Evolutionary conservation across 2,113 vertebrate species (phyloP), one percentile per base, ranked within the genome.

Genomic region (Symphodus melops): DNA sequence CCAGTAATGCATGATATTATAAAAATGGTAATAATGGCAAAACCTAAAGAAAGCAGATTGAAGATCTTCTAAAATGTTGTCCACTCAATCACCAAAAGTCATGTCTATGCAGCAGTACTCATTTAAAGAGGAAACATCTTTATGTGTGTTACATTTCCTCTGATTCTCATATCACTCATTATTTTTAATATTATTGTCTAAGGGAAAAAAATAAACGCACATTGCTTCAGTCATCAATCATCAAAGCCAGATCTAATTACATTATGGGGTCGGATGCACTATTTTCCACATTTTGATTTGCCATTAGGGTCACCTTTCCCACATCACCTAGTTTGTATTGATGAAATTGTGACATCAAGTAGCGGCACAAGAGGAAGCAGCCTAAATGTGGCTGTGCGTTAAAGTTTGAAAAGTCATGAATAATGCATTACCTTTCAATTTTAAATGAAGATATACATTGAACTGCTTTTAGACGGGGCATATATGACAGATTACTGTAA

Each of bases 251-350:
- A 51, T 59, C n/a, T 69, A 83, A 89, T 79, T 54, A 16, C 62
- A 81, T 84, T 73, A 59, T 39, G 21, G 41, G 36, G 42, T 75
- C 68, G 59, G 28, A 28, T 76, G 71, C 37, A 23, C 9, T 19
- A 13, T 72, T 69, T 69, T 74, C 54, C 64, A 44, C 41, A 69
- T 78, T 90, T 86, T 41, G 71, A 87, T 79, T 89, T 87, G 81
- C 76, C 70, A 84, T 85, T 86, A 86, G 69, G 60, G 60, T 75
- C 75, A 69, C 69, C 66, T 81, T 77, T 79, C 61, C 46, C 33
- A 60, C 51, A 52, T 62, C 60, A 75, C 72, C 41, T 54, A 8
- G 17, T 33, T 42, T 20, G 28, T 68, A 86, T 82, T 61, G 65
- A 82, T 67, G 61, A 53, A 63, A 64, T 37, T 55, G 28, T 42